Base-by-base conservation (phyloP, 2,113 vertebrate species). In the Rattus rattus region DNA sequence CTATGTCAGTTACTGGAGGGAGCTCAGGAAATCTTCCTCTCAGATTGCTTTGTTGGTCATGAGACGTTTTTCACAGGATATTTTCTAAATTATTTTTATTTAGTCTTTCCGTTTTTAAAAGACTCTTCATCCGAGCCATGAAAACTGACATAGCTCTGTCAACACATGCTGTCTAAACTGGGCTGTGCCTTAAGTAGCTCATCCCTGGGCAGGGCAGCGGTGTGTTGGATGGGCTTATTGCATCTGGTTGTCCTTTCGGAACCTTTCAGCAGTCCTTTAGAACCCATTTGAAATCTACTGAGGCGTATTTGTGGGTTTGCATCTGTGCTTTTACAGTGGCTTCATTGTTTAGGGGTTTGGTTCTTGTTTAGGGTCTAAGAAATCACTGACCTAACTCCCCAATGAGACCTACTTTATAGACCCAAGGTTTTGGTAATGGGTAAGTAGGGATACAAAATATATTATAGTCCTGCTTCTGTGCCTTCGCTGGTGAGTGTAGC, bases 71-170 rank as follows among this genome's bases (percentile, higher is more conserved):
- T 87, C 10, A 84, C 47, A 88, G 22, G 11, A 5, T 65, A 24
- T 80, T 94, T 94, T 95, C 56, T 94, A 70, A 92, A 72, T 49
- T 5, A 20, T 88, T 94, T 92, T 85, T 92, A 81, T 88, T 88
- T 95, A 88, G 52, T 33, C 61, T 93, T 97, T 92, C 59, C 39
- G 72, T 90, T 96, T 96, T 91, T 24, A 85, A 94, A 95, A 95
- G 80, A 33, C 83, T 77, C 49, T 87, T 93, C 80, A 69, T 65
- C 73, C 36, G 75, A 67, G 84, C 49, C 61, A 3, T 88, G 70
- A 65, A 81, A 96, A 70, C 95, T 86, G 84, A 69, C 49, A 81
- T n/a, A 91, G 90, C 33, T 84, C 95, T 91, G 39, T 91, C 65
- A 94, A 67, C 81, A 96, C 73, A 97, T 95, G 86, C 33, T 91